Conservation (phyloP, 2,888 invertebrate species). For the Oscheius sp. region DNA sequence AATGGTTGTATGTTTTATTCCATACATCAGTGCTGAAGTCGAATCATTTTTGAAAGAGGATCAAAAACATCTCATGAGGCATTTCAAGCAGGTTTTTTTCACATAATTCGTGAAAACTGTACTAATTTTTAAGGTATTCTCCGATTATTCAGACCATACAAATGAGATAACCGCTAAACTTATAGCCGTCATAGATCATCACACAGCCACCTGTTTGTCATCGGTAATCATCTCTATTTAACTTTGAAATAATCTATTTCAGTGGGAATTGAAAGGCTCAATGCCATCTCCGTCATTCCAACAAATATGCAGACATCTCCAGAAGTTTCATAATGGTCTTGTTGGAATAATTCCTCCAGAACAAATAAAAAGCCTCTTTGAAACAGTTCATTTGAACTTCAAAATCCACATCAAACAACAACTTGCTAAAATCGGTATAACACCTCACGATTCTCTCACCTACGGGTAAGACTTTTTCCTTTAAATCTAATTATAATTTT, state of each 20-base stretch:
- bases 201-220: constrained; percentile 82
- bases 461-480: constrained; percentile 57
- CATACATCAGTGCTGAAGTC: constrained; percentile 54
- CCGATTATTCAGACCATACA: constrained; percentile 81
- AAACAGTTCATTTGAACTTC: constrained; percentile 65
- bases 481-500: constrained; percentile 13
- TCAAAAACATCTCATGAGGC: constrained; percentile 54
- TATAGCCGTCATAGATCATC: constrained; percentile 85
- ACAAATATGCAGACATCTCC: constrained; percentile 78
- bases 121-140: constrained; percentile 38
- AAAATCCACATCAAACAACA: constrained; percentile 56
- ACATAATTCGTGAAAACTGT: neutral
- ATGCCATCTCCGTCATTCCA: constrained; percentile 80
- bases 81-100: constrained; percentile 55
- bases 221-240: constrained; percentile 70
- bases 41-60: constrained; percentile 47
- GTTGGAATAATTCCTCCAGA: constrained; percentile 61
- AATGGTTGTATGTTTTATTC: constrained; percentile 75
- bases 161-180: constrained; percentile 91
- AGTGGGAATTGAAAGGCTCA: constrained; percentile 93
- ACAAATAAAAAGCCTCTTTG: constrained; percentile 55
- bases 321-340: constrained; percentile 68
- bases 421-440: constrained; percentile 57
- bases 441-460: constrained; percentile 63
- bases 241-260: constrained; percentile 67